Evolutionary conservation across 2,888 invertebrate species (phyloP).

Genomic region (Trachelus iudaicus): DNA sequence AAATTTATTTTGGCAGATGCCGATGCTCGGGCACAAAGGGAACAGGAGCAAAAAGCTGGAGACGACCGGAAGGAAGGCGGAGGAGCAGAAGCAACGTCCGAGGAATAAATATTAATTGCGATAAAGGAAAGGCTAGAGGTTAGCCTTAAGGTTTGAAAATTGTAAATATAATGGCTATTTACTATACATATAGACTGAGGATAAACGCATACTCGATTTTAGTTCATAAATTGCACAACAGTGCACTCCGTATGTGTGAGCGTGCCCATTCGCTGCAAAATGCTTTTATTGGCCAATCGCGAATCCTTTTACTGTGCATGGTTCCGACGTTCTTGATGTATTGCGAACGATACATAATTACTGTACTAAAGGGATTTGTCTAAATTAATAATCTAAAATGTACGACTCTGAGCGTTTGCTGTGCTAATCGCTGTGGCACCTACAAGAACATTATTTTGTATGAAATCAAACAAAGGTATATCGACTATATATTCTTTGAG

Average conservation of each 20-base stretch:
- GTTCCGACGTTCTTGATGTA: neutral
- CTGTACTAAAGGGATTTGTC: neutral
- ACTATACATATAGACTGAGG: constrained; percentile 2
- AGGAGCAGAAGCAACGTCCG: constrained; percentile 25
- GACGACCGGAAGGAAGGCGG: constrained; percentile 33
- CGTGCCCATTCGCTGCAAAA: neutral
- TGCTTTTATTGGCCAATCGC: neutral
- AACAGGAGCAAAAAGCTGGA: constrained; percentile 38
- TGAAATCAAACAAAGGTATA: neutral
- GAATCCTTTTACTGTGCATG: neutral
- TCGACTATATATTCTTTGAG: neutral
- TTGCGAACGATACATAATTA: neutral
- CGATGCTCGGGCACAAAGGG: constrained; percentile 68
- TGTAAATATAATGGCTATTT: neutral
- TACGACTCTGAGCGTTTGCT: neutral
- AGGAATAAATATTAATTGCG: constrained; percentile 39
- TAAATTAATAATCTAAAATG: neutral
- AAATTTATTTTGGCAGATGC: constrained; percentile 65
- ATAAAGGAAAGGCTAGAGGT: constrained; percentile 22
- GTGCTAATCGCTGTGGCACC: neutral
- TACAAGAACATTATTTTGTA: neutral
- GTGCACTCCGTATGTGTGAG: neutral
- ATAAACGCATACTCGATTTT: neutral
- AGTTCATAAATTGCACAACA: neutral
- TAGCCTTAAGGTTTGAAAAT: neutral